Conservation (phyloP, 2,888 invertebrate species). For the Podabrus alpinus region DNA sequence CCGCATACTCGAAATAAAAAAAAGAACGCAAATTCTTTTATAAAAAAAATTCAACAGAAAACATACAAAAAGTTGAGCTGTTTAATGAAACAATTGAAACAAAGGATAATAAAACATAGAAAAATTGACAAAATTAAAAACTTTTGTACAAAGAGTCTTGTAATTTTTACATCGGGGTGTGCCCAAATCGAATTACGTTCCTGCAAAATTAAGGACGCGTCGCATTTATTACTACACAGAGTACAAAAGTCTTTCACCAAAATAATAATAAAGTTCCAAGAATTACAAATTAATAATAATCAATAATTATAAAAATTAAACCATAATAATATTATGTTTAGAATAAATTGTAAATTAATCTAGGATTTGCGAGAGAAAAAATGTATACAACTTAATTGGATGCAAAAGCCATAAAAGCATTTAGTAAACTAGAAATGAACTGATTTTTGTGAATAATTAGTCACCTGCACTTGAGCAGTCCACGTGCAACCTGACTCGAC, state of each 20-base stretch:
- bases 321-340: too few relatives aligned
- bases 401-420: neutral
- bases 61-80: slow-evolving; percentile 47
- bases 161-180: neutral
- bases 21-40: neutral
- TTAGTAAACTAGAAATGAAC: neutral
- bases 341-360: neutral
- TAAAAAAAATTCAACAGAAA: neutral
- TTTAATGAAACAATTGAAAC: slow-evolving; percentile 48
- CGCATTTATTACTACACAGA: neutral
- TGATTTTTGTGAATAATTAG: slow-evolving; percentile 32
- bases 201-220: neutral
- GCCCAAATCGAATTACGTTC: neutral
- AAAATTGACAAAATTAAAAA: neutral
- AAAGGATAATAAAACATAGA: neutral
- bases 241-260: neutral
- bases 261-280: neutral
- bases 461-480: slow-evolving; percentile 79
- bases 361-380: neutral
- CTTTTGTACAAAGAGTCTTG: neutral
- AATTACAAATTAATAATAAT: neutral
- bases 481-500: slow-evolving; percentile 83
- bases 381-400: neutral
- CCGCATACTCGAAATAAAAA: neutral
- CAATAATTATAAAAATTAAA: neutral